Evolutionary conservation across 1,140 invertebrate species (phyloP).

Genomic region (Apis florea): DNA sequence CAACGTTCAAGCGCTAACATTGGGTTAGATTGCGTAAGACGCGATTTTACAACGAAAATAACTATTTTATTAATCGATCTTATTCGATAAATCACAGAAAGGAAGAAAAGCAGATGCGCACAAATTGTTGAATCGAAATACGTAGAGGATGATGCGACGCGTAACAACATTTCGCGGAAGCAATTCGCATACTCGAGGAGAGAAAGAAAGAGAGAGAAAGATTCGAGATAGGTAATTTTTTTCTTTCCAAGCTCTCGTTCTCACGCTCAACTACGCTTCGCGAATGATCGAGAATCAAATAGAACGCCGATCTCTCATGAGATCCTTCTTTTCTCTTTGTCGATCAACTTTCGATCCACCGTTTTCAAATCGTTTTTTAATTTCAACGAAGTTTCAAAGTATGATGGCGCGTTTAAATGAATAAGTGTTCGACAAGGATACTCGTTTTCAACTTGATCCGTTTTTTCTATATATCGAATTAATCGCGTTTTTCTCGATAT

Average conservation of each 20-base stretch:
- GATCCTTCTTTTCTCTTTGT: neutral
- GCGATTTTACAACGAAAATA: neutral
- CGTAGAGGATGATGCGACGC: neutral
- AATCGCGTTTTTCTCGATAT: conserved; percentile 36
- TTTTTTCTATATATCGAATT: neutral
- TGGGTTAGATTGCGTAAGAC: conserved; percentile 6
- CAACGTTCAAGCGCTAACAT: conserved; percentile 6
- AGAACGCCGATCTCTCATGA: neutral
- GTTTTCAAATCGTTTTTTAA: neutral
- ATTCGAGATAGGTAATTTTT: conserved; percentile 34
- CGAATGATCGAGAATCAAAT: neutral
- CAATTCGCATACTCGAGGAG: conserved; percentile 4
- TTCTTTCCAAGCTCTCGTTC: conserved; percentile 13
- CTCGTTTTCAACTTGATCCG: neutral
- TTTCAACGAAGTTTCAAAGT: neutral
- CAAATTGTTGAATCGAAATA: no score
- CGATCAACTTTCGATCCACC: neutral
- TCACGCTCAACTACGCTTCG: conserved; percentile 32
- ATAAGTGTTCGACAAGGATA: neutral
- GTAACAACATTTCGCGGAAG: conserved; percentile 24
- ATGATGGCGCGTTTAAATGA: neutral
- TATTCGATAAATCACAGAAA: neutral
- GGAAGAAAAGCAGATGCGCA: neutral
- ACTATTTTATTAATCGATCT: neutral
- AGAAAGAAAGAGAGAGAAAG: no score